phyloP scores from a whole-genome alignment of 2,797 vertebrate genomes.

The Aldrovandia affinis region DNA sequence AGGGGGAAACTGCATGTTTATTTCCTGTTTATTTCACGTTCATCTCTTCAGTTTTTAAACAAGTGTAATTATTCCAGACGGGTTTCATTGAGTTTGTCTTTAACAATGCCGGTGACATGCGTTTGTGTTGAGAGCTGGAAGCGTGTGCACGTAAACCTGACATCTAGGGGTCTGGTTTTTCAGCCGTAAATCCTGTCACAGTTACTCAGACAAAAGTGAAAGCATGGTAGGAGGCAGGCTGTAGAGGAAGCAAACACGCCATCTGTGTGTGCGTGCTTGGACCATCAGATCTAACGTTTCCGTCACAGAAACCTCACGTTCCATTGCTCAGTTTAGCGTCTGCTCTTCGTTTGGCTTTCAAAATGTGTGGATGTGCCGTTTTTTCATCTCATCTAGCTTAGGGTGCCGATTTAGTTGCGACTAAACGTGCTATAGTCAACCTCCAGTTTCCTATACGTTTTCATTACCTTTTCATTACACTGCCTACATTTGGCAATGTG shows the following conservation, averaged over 20 bases:
- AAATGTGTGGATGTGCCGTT: not conserved
- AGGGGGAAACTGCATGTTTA: not conserved
- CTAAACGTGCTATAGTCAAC: not conserved
- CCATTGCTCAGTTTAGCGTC: not conserved
- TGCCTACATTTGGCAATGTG: not conserved
- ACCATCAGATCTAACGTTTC: not conserved
- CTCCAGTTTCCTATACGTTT: not conserved
- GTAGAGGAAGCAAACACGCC: not conserved
- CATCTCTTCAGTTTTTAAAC: not conserved
- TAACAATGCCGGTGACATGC: not conserved
- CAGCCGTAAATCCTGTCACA: not conserved
- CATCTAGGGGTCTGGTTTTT: not conserved
- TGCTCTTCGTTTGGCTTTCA: not conserved
- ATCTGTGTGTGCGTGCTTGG: not conserved
- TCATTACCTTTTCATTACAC: not conserved
- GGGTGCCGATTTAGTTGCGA: not conserved
- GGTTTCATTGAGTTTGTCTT: not conserved
- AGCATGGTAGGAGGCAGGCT: not conserved
- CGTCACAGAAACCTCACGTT: not conserved
- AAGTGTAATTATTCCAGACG: not conserved
- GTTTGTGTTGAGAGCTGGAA: not conserved
- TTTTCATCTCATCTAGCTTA: not conserved
- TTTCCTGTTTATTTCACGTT: not conserved
- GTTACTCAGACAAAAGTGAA: not conserved
- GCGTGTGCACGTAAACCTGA: not conserved